Conservation (phyloP, 2,888 invertebrate genomes). For the Tuta absoluta region DNA sequence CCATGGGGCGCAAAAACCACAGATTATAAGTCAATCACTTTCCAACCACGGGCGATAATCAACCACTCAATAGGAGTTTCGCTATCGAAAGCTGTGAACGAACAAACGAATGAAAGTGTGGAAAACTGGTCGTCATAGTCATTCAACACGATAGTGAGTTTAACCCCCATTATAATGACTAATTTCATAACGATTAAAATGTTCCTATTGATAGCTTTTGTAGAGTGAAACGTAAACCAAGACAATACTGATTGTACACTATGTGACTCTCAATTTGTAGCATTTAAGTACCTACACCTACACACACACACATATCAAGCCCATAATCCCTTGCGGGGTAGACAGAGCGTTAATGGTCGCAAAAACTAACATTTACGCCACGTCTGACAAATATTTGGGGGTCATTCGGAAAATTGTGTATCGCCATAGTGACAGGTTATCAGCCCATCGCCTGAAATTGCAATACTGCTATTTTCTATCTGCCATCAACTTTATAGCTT, state of each 20-base stretch:
- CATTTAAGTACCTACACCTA: too few relatives aligned
- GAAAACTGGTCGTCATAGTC: conserved; percentile 14
- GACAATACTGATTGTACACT: background rate
- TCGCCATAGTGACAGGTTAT: too few relatives aligned
- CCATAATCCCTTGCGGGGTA: too few relatives aligned
- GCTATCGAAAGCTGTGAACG: conserved; percentile 19
- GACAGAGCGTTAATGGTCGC: too few relatives aligned
- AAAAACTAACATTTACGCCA: too few relatives aligned
- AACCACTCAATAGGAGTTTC: conserved; percentile 22
- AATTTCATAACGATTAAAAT: conserved; percentile 9
- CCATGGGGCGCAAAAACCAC: background rate
- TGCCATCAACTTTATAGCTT: too few relatives aligned
- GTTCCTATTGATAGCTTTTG: background rate
- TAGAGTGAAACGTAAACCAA: background rate
- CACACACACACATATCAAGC: too few relatives aligned
- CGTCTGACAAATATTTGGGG: too few relatives aligned
- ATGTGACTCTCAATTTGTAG: too few relatives aligned
- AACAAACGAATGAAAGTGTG: conserved; percentile 9
- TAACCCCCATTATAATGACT: background rate
- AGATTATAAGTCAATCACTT: conserved; percentile 24
- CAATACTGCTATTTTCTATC: too few relatives aligned
- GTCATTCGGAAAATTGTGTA: too few relatives aligned
- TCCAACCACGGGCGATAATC: conserved; percentile 17
- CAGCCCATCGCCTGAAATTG: too few relatives aligned
- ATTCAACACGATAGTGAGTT: background rate